Conservation (phyloP, 2,888 invertebrate species). For the Glyphotaelius pellucidus region DNA sequence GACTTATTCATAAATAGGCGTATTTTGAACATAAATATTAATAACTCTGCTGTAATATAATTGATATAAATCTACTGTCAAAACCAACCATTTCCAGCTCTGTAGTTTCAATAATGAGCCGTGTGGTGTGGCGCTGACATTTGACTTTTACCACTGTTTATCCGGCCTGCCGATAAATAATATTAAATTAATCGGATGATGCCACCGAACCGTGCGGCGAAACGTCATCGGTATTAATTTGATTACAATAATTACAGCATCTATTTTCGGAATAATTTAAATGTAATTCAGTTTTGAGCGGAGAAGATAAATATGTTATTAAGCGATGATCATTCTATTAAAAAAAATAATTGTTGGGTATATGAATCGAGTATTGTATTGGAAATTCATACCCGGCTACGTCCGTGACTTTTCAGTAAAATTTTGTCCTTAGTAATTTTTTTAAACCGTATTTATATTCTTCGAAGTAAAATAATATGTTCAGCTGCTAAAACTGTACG, state of each 20-base stretch:
- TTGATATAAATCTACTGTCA: not conserved
- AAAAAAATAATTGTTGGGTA: not conserved
- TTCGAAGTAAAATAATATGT: too few relatives aligned
- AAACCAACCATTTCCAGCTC: not conserved
- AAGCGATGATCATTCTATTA: not conserved
- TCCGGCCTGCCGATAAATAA: not conserved
- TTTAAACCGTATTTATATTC: too few relatives aligned
- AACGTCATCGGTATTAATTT: not conserved
- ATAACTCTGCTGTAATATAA: not conserved
- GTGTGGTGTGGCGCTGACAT: not conserved
- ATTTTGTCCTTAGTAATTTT: too few relatives aligned
- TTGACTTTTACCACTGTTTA: conserved; percentile 2
- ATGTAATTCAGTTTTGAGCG: not conserved
- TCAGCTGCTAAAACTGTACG: too few relatives aligned
- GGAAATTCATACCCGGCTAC: too few relatives aligned
- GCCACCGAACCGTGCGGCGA: not conserved
- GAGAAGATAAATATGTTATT: not conserved
- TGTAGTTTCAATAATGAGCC: not conserved
- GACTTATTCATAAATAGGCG: too few relatives aligned
- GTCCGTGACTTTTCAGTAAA: too few relatives aligned
- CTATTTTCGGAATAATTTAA: not conserved
- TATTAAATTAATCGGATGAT: not conserved
- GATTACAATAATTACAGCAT: not conserved
- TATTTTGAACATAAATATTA: too few relatives aligned
- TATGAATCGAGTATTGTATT: not conserved